Evolutionary conservation across 1,140 invertebrate species (phyloP), one percentile per base, ranked within the genome.

Genomic region (Brachionus rotundiformis): DNA sequence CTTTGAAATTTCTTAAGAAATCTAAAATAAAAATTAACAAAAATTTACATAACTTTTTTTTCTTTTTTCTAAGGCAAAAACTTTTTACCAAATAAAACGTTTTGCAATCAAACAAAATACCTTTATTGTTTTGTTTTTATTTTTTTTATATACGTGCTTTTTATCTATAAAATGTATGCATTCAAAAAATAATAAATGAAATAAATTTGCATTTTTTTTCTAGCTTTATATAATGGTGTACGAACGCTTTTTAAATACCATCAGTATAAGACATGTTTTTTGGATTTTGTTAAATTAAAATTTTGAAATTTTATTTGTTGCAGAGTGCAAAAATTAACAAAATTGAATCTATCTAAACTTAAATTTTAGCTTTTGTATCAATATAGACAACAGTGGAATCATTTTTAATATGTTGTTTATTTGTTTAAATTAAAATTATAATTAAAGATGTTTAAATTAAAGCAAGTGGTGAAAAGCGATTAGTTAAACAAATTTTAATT

Each of bases 1-100:
- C 33, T 33, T 68, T 68, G 13, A 36, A 68, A 68, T 33, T 68
- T 36, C 31, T 23, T 3, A 68, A 68, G 63, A 36, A 68, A 68
- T 68, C 8, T 23, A 68, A 49, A 49, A 49, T 19, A 49, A 49
- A 49, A 19, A 54, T 1, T 54, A 19, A 54, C n/a, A n/a, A n/a
- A n/a, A n/a, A n/a, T n/a, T n/a, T n/a, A n/a, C n/a, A n/a, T n/a
- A n/a, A n/a, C n/a, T n/a, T n/a, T n/a, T n/a, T n/a, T n/a, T n/a
- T n/a, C n/a, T n/a, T n/a, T n/a, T n/a, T n/a, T 54, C 23, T 54
- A 54, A 54, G 47, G 47, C 19, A 7, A 7, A 25, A 54, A 54
- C n/a, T 54, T 54, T 49, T 54, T 54, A 7, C 23, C 16, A 8
- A 54, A 54, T 54, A 10, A n/a, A 54, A 16, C 47, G 47, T 54